Evolutionary conservation across 2,797 vertebrate genomes (phyloP).

Genomic region (Acanthurus tractus): DNA sequence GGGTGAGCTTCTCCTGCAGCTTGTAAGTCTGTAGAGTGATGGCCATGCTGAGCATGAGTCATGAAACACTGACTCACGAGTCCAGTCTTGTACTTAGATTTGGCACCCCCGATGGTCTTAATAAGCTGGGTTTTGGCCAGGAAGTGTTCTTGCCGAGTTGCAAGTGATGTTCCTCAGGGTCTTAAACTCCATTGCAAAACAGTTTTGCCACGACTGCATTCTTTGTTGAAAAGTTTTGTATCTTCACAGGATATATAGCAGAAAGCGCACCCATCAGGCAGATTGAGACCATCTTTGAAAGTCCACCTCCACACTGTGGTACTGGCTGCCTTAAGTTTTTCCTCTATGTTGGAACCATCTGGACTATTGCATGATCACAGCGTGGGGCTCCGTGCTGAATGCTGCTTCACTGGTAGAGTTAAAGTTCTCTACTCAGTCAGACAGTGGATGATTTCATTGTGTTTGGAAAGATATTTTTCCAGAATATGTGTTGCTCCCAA

Average conservation of each 20-base stretch:
- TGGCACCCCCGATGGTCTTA: conserved; percentile 48
- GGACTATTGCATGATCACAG: conserved; percentile 67
- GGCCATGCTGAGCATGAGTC: conserved; percentile 55
- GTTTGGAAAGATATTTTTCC: conserved; percentile 41
- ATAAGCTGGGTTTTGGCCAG: conserved; percentile 56
- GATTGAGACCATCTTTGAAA: conserved; percentile 60
- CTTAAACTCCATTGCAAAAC: conserved; percentile 31
- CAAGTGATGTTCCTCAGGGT: conserved; percentile 38
- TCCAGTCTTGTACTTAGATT: conserved; percentile 37
- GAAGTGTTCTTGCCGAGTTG: conserved; percentile 15
- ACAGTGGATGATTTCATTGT: conserved; percentile 46
- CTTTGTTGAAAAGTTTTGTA: conserved; percentile 39
- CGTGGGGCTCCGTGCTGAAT: conserved; percentile 53
- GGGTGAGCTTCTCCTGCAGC: conserved; percentile 55
- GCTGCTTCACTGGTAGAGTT: conserved; percentile 54
- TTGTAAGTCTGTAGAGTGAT: conserved; percentile 42
- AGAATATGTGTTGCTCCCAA: conserved; percentile 30
- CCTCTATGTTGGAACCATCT: conserved; percentile 70
- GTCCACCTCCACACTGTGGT: conserved; percentile 62
- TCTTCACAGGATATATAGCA: conserved; percentile 46
- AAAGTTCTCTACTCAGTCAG: conserved; percentile 47
- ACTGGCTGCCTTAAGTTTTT: conserved; percentile 63
- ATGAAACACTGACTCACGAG: conserved; percentile 47
- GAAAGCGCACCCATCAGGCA: conserved; percentile 47
- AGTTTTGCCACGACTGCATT: conserved; percentile 27